A percentile compares a stretch with the other conserved stretches of the same genome.
phyloP scores from a whole-genome alignment of 2,113 vertebrate genomes.

The Neogobius melanostomus region DNA sequence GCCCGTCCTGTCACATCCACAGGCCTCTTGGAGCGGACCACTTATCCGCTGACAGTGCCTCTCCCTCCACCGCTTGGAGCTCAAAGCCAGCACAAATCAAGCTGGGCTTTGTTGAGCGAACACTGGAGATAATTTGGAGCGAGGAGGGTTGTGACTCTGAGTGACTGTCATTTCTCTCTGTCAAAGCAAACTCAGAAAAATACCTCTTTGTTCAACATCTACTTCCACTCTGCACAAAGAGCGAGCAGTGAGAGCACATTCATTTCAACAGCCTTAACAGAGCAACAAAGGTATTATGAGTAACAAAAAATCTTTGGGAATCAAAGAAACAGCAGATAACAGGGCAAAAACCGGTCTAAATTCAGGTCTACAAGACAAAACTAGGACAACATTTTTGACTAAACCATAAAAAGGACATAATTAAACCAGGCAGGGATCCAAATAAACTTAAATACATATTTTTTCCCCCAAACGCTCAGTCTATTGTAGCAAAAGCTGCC shows the following conservation, averaged over 20 bases:
- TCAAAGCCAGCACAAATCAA: constrained; percentile 48
- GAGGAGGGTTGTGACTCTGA: constrained; percentile 45
- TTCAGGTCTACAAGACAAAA: no score
- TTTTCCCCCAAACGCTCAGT: no score
- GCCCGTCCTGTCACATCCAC: constrained; percentile 33
- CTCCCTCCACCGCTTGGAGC: constrained; percentile 35
- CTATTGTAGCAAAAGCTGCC: no score
- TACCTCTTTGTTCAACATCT: constrained; percentile 30
- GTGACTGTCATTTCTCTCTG: constrained; percentile 45
- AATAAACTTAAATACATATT: no score
- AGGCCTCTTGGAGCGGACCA: constrained; percentile 28
- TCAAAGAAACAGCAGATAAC: no score
- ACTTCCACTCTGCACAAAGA: not conserved
- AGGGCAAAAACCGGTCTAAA: no score
- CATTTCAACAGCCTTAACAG: not conserved
- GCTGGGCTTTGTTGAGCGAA: constrained; percentile 56
- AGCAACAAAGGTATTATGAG: not conserved
- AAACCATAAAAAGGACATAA: no score
- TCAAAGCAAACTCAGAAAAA: constrained; percentile 39
- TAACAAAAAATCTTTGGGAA: not conserved
- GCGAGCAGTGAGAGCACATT: not conserved
- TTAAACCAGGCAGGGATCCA: no score
- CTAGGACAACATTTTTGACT: no score
- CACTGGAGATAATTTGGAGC: constrained; percentile 34
- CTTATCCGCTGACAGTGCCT: constrained; percentile 48